Conservation (phyloP, 2,797 vertebrate species). For the Anniella stebbinsi region DNA sequence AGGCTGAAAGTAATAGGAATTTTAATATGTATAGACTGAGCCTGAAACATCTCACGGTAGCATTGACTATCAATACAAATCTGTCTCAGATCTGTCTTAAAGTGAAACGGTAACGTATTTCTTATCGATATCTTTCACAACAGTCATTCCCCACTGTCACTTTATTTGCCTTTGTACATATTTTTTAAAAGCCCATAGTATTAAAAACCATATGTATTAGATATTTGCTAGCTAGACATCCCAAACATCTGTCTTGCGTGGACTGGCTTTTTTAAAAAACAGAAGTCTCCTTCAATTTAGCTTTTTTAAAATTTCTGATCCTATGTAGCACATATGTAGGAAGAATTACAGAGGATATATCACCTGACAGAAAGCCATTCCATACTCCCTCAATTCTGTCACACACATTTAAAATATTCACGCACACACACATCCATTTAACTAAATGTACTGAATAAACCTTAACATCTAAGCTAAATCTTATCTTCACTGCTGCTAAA, state of each 20-base stretch:
- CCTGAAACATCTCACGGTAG: not conserved
- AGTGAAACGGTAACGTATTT: not conserved
- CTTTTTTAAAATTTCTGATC: constrained; percentile 21
- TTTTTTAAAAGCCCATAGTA: not conserved
- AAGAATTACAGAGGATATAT: constrained; percentile 38
- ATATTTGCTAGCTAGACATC: constrained; percentile 46
- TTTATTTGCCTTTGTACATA: not conserved
- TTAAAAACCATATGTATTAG: not conserved
- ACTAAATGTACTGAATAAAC: constrained; percentile 87
- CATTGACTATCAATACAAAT: not conserved
- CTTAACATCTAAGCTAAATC: constrained; percentile 89
- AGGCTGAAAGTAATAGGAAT: not conserved
- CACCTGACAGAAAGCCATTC: constrained; percentile 41
- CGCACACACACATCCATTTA: constrained; percentile 78
- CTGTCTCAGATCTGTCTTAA: not conserved
- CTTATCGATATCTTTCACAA: not conserved
- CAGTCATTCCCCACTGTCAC: not conserved
- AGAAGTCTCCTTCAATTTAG: constrained; percentile 27
- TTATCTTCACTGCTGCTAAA: constrained; percentile 89
- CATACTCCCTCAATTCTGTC: constrained; percentile 62
- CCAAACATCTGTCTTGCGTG: not conserved
- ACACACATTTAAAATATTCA: constrained; percentile 13
- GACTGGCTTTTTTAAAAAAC: constrained; percentile 45
- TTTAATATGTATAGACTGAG: not conserved
- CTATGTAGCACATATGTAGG: constrained; percentile 52